Base-by-base conservation (phyloP, 1,140 invertebrate species). In the Caerostris extrusa region DNA sequence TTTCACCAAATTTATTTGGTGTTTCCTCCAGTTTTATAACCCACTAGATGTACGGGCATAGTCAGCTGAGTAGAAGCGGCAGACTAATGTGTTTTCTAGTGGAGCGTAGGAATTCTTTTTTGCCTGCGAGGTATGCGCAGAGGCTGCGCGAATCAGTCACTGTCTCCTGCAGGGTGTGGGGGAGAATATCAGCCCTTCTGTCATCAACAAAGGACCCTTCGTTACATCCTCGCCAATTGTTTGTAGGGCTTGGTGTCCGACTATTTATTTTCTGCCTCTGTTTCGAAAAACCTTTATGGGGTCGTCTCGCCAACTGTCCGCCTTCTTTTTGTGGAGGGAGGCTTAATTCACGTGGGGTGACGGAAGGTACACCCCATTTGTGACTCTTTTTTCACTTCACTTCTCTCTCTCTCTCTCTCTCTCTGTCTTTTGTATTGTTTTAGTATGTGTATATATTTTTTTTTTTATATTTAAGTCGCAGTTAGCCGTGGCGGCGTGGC, bases 151-250 rank as follows among this genome's bases (percentile, higher is more conserved):
- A 88, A 88, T 88, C 58, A 67, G 86, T 88, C 61, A 88, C 86
- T 85, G 61, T 88, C 57, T 53, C 17, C 14, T 7, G 58, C 86
- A 64, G 86, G 86, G 86, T 67, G 86, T 88, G 50, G 60, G 60
- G 50, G 34, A 67, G 55, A 88, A 88, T 67, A 53, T 58, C 58
- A 64, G 86, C 19, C 34, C 55, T 12, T 19, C 58, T 61, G 58
- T 88, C 86, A 53, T 55, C 58, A 67, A 88, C 86, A 88, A 88
- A 88, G 58, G 83, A 85, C 56, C 83, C 56, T 19, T 77, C 82
- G 61, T 53, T 64, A 88, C 86, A 88, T 61, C 86, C 86, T 58
- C 14, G 67, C 64, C 88, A 53, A 90, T 90, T 90, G 88, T 90
- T 90, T 71, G 7, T 64, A 61, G 58, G 86, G 86, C n/a, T 64